Conservation (phyloP, 2,797 vertebrate genomes). For the Tadarida brasiliensis region DNA sequence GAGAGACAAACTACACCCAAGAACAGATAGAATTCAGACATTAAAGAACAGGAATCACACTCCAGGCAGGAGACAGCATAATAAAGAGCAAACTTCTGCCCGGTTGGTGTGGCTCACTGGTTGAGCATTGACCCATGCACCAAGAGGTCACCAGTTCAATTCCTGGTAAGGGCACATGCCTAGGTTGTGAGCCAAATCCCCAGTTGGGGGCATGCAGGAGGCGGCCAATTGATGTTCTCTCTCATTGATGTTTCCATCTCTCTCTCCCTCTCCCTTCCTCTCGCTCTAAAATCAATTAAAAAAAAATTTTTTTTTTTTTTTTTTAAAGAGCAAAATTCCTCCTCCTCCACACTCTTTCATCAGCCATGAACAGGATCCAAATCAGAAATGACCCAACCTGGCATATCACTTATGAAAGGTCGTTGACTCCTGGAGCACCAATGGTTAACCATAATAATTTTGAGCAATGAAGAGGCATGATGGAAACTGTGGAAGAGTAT, state of each 20-base stretch:
- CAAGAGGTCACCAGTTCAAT: too few relatives aligned
- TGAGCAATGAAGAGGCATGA: not conserved
- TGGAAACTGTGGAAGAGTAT: not conserved
- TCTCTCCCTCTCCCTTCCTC: too few relatives aligned
- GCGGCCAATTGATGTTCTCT: too few relatives aligned
- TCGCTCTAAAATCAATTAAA: too few relatives aligned
- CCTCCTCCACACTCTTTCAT: not conserved
- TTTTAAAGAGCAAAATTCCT: too few relatives aligned
- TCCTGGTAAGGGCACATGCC: too few relatives aligned
- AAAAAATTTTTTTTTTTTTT: too few relatives aligned
- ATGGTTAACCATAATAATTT: not conserved
- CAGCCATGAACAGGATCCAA: not conserved
- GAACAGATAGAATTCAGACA: not conserved
- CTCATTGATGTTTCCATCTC: too few relatives aligned
- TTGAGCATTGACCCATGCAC: too few relatives aligned
- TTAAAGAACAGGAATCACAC: not conserved
- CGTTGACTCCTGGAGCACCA: not conserved
- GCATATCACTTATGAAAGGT: not conserved
- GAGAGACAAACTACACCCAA: not conserved
- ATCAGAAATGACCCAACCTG: not conserved
- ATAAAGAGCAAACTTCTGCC: not conserved
- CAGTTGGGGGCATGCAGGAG: too few relatives aligned
- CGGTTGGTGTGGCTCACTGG: too few relatives aligned
- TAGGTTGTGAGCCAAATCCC: too few relatives aligned
- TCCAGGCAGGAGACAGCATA: not conserved